A percentile compares a stretch with the other conserved stretches of the same genome.
Conservation (phyloP, 2,888 invertebrate genomes). For the Philereme vetulata region DNA sequence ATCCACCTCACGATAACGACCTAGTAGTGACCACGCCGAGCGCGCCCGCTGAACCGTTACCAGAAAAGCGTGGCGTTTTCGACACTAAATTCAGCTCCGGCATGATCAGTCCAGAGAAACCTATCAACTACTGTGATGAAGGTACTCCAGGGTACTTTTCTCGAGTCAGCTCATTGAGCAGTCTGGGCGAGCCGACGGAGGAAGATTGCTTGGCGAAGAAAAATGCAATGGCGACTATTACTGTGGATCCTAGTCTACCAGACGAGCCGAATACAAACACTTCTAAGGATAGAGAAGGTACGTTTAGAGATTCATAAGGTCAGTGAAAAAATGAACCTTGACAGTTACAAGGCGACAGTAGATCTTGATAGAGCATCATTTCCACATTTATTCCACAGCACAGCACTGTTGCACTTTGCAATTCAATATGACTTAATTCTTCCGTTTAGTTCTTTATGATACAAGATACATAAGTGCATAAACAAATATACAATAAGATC, state of each 20-base stretch:
- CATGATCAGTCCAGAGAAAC: constrained; percentile 90
- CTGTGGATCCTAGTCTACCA: constrained; percentile 62
- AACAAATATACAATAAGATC: too few species aligned
- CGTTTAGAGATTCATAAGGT: constrained; percentile 16
- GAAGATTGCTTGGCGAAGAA: constrained; percentile 73
- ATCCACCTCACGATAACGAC: constrained; percentile 77
- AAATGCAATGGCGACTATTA: constrained; percentile 74
- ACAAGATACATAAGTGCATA: too few species aligned
- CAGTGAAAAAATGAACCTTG: background rate
- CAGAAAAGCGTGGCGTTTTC: constrained; percentile 64
- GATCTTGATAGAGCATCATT: constrained; percentile 2
- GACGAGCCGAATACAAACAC: constrained; percentile 58
- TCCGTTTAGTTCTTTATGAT: too few species aligned
- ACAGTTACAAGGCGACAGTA: background rate
- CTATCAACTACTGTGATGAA: constrained; percentile 93
- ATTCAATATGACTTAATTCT: constrained; percentile 5
- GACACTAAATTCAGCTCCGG: constrained; percentile 86
- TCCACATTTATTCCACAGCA: constrained; percentile 11
- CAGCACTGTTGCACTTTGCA: constrained; percentile 20
- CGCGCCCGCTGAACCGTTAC: constrained; percentile 49
- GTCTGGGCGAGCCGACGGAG: constrained; percentile 81
- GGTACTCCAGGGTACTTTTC: constrained; percentile 93
- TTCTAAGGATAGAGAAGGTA: constrained; percentile 78
- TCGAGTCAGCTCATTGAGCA: constrained; percentile 85
- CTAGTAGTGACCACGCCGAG: constrained; percentile 63